Conservation (phyloP, 2,888 invertebrate genomes). For the Synergus umbraculus region DNA sequence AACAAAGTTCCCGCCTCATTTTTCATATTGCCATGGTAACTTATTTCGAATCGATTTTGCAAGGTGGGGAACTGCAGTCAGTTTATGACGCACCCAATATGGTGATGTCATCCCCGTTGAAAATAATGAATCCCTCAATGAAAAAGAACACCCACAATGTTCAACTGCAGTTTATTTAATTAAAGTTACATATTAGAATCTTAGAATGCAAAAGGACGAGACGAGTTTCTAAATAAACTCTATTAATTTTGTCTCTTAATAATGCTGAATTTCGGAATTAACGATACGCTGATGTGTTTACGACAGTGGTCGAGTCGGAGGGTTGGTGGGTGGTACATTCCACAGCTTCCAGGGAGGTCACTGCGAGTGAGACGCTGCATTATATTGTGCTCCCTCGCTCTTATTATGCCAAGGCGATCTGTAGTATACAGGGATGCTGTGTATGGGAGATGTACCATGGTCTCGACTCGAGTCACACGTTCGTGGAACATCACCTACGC, state of each 20-base stretch:
- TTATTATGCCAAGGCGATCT: conserved; percentile 60
- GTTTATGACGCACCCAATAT: conserved; percentile 35
- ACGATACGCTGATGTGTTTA: conserved; percentile 57
- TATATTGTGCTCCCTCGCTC: conserved; percentile 63
- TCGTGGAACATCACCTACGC: conserved; percentile 45
- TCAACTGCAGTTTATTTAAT: neutral
- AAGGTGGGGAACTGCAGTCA: conserved; percentile 24
- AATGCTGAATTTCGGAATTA: conserved; percentile 53
- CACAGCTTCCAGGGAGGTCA: conserved; percentile 65
- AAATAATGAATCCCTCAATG: conserved; percentile 6
- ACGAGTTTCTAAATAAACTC: neutral
- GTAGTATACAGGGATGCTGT: conserved; percentile 40
- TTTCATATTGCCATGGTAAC: conserved; percentile 34
- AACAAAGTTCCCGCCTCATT: conserved; percentile 20
- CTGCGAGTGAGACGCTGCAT: conserved; percentile 59
- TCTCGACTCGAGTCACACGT: conserved; percentile 35
- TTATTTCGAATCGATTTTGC: conserved; percentile 36
- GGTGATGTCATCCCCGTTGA: neutral
- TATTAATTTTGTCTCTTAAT: neutral
- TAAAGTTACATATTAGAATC: neutral
- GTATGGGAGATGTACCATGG: conserved; percentile 43
- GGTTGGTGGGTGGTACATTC: conserved; percentile 65
- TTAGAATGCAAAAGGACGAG: neutral
- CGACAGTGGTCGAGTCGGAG: conserved; percentile 51
- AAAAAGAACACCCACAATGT: neutral